A percentile compares a stretch with the other conserved stretches of the same genome.
phyloP scores from a whole-genome alignment of 2,797 vertebrate species.

The Limosa lapponica region DNA sequence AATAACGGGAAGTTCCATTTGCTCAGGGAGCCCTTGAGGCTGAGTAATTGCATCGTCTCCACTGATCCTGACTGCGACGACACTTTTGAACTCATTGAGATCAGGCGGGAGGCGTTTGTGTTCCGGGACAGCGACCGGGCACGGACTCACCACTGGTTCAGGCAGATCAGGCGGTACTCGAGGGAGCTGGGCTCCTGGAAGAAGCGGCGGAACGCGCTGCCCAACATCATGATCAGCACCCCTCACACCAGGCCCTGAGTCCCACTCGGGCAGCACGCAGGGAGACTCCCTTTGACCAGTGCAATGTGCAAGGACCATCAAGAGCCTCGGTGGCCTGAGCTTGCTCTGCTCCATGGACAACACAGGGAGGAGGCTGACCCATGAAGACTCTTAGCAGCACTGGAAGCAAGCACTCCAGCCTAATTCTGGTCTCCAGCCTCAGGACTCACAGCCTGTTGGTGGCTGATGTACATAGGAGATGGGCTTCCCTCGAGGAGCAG shows the following conservation, averaged over 20 bases:
- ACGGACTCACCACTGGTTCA: conserved; percentile 92
- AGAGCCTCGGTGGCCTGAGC: background rate
- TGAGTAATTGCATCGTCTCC: conserved; percentile 91
- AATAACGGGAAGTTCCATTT: conserved; percentile 90
- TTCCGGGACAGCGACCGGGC: conserved; percentile 88
- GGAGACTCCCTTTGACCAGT: background rate
- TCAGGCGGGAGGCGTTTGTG: conserved; percentile 89
- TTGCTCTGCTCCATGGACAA: background rate
- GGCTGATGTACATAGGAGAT: background rate
- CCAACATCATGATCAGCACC: conserved; percentile 96
- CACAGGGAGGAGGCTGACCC: background rate
- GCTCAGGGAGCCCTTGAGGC: conserved; percentile 88
- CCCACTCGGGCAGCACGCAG: rapidly evolving
- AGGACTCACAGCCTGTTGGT: background rate
- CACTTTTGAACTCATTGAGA: conserved; percentile 92
- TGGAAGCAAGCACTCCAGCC: background rate
- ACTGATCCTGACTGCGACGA: conserved; percentile 88
- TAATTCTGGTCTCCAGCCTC: background rate
- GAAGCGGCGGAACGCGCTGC: conserved; percentile 89
- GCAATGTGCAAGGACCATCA: background rate
- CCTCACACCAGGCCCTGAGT: conserved; percentile 69
- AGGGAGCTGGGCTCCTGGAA: conserved; percentile 89
- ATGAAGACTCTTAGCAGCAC: background rate
- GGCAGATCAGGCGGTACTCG: conserved; percentile 87
- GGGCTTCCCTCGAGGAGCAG: background rate